Conservation (phyloP, 2,888 invertebrate species). For the Coecobrya sp. region DNA sequence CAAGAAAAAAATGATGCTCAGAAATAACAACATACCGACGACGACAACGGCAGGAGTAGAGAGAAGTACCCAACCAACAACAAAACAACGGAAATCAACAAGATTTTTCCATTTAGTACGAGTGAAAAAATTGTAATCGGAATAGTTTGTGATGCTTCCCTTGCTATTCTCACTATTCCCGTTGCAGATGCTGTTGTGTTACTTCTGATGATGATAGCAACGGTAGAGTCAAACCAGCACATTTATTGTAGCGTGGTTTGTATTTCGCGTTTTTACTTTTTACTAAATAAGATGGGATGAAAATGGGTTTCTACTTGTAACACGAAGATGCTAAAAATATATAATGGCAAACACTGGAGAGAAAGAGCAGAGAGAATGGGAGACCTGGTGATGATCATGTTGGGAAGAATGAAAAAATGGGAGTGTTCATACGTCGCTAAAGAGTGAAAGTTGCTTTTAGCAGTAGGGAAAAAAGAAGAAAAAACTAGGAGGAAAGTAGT, state of each 20-base stretch:
- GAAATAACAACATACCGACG: background rate
- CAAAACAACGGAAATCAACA: constrained; percentile 63
- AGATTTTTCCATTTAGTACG: constrained; percentile 73
- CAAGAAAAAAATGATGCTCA: background rate
- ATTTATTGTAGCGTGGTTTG: background rate
- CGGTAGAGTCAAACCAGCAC: background rate
- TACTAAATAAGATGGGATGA: constrained; percentile 12
- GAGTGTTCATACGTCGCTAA: constrained; percentile 4
- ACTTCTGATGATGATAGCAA: background rate
- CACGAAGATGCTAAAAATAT: constrained; percentile 44
- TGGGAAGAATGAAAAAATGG: constrained; percentile 29
- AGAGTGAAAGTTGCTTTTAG: constrained; percentile 64
- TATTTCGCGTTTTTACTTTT: constrained; percentile 20
- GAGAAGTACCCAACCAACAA: background rate
- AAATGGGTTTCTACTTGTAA: background rate
- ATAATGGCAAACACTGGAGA: constrained; percentile 13
- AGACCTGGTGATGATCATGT: background rate
- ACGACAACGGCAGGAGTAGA: background rate
- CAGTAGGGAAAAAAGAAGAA: constrained; percentile 5
- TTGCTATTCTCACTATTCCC: background rate
- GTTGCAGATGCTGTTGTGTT: background rate
- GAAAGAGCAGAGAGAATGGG: constrained; percentile 60
- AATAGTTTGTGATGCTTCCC: constrained; percentile 40
- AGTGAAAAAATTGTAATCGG: constrained; percentile 54
- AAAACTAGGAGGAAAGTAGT: constrained; percentile 15